Percentiles rank a stretch among this genome's conserved stretches.
These are phyloP conservation scores for Tonatia bakeri DNA, from an alignment of 2,113 vertebrate species.

Conservation along the genomic window DNA sequence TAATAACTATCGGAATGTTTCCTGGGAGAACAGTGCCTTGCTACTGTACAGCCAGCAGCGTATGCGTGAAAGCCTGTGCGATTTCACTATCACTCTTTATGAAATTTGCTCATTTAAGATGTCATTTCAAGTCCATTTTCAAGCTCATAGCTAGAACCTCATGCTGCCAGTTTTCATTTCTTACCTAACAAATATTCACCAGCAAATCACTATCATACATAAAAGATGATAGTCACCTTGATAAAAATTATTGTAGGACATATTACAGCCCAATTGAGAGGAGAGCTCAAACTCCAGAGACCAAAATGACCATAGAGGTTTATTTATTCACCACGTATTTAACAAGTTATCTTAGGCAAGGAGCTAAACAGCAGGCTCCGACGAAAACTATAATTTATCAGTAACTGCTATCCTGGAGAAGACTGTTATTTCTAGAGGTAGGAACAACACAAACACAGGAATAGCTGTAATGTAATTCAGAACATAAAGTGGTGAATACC, in stretches of 20 bases:
- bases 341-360: not conserved
- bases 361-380: not conserved
- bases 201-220: not conserved
- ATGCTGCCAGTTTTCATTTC: not conserved
- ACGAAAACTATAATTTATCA: slow-evolving; percentile 13
- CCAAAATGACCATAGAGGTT: not conserved
- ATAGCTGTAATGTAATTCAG: slow-evolving; percentile 13
- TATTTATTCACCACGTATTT: not conserved
- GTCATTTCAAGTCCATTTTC: not conserved
- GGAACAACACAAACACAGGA: not conserved
- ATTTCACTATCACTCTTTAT: not conserved
- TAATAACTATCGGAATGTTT: slow-evolving; percentile 53
- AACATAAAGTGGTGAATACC: not conserved
- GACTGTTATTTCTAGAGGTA: not conserved
- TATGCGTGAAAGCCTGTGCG: not conserved
- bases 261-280: not conserved
- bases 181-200: not conserved
- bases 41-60: not conserved
- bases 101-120: slow-evolving; percentile 30
- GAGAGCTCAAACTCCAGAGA: not conserved
- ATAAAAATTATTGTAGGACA: not conserved
- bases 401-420: not conserved
- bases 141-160: not conserved
- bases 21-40: not conserved
- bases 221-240: not conserved